Percentiles rank a stretch among this genome's conserved stretches.
phyloP scores from a whole-genome alignment of 1,140 invertebrate species.

The Halesus radiatus region DNA sequence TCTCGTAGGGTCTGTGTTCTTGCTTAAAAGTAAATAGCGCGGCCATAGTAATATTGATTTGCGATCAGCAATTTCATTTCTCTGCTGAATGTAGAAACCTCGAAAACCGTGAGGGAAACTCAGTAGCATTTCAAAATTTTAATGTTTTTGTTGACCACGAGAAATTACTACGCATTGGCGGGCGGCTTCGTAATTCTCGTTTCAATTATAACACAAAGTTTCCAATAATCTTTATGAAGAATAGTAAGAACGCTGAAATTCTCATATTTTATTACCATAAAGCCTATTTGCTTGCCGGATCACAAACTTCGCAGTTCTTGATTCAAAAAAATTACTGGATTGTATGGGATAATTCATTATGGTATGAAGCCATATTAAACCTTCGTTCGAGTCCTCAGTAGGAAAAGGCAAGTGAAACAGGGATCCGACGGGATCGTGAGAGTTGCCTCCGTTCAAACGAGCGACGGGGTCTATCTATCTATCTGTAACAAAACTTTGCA shows the following conservation, averaged over 20 bases:
- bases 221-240: not conserved
- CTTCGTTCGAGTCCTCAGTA: too few relatives aligned
- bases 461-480: too few relatives aligned
- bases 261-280: not conserved
- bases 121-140: not conserved
- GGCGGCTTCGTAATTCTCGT: not conserved
- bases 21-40: not conserved
- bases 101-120: not conserved
- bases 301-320: too few relatives aligned
- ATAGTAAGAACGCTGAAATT: not conserved
- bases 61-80: constrained; percentile 1
- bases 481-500: too few relatives aligned
- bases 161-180: not conserved
- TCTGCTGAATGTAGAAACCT: not conserved
- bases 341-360: too few relatives aligned
- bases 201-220: not conserved
- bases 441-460: too few relatives aligned
- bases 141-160: not conserved
- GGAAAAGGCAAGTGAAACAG: too few relatives aligned
- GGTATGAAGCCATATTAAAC: too few relatives aligned
- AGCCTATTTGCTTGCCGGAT: not conserved
- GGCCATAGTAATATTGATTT: not conserved
- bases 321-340: not conserved
- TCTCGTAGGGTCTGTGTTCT: not conserved
- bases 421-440: too few relatives aligned